Base-by-base conservation (phyloP, 2,888 invertebrate genomes). In the Brachyptera putata region DNA sequence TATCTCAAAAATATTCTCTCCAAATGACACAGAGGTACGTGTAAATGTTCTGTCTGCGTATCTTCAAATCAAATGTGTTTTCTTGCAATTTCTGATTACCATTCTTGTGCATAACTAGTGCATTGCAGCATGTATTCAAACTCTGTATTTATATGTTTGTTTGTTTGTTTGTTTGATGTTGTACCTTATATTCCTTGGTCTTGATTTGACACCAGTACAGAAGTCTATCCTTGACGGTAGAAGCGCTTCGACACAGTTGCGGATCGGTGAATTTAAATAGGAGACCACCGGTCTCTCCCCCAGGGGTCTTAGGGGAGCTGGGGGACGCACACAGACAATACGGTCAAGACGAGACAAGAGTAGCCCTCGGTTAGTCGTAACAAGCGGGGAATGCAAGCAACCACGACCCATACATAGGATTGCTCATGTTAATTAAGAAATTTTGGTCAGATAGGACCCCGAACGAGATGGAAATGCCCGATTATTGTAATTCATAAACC, bases 181-280 rank as follows among this genome's bases (percentile, higher is more conserved):
- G n/a, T 89, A 95, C 96, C 90, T 95, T 89, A 81, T 97, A 97
- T 82, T 92, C 95, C 83, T 89, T 87, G 73, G 95, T 95, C 86
- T 95, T 95, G 82, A 90, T 89, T 80, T 92, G 91, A 83, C 93
- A 93, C 97, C 97, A 97, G 79, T 89, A 87, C 80, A 97, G 86
- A 77, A 97, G 84, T 79, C 94, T 87, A 77, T 96, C 95, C 86
- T 96, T 97, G 79, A 95, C 92, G 80, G 92, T 90, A 79, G 87
- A 88, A 73, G 95, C 95, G 80, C 91, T 93, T 78, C 89, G 86
- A 77, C 86, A 87, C 80, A 95, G 84, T 79, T 87, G 86, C 74
- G 91, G 89, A 80, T 91, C 91, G 77, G 90, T 91, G 84, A 92
- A 91, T 85, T 87, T 89, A 85, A 92, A 91, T 78, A 86, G 83